Evolutionary conservation across 1,140 invertebrate genomes (phyloP).

Genomic region (Philopotamus ludificatus): DNA sequence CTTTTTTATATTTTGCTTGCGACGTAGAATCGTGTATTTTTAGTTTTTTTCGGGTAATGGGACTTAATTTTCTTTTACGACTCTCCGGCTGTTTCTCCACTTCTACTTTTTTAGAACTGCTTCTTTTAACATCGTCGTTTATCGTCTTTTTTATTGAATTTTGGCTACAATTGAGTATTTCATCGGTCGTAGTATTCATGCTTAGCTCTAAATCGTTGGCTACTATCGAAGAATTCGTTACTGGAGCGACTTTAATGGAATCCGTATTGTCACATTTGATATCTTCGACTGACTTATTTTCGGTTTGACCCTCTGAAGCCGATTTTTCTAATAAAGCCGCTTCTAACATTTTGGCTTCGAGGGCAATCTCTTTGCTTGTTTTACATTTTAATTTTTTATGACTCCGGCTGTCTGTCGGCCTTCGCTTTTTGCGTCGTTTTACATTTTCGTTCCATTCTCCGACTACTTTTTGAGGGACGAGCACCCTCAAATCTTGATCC

Average conservation of each 20-base stretch:
- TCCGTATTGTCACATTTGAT: background rate
- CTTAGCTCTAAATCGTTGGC: conserved; percentile 21
- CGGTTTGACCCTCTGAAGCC: background rate
- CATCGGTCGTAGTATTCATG: conserved; percentile 23
- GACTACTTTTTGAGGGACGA: background rate
- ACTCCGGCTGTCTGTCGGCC: background rate
- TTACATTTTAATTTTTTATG: background rate
- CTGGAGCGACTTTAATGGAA: too few relatives aligned
- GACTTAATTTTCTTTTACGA: background rate
- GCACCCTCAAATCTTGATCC: conserved; percentile 28
- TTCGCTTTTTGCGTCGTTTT: background rate
- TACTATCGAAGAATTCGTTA: background rate
- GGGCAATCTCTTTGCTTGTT: conserved; percentile 14
- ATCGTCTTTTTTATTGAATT: too few relatives aligned
- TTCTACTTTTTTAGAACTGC: too few relatives aligned
- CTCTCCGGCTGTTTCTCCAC: too few relatives aligned
- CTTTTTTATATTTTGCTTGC: background rate
- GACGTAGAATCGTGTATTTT: background rate
- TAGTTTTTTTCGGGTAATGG: background rate
- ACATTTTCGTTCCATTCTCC: background rate
- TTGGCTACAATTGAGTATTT: conserved; percentile 2
- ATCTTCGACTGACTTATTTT: background rate
- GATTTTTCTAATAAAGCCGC: background rate
- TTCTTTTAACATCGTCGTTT: too few relatives aligned
- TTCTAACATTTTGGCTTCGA: conserved; percentile 6